Base-by-base conservation (phyloP, 2,888 invertebrate species). In the Andrena flavipes region DNA sequence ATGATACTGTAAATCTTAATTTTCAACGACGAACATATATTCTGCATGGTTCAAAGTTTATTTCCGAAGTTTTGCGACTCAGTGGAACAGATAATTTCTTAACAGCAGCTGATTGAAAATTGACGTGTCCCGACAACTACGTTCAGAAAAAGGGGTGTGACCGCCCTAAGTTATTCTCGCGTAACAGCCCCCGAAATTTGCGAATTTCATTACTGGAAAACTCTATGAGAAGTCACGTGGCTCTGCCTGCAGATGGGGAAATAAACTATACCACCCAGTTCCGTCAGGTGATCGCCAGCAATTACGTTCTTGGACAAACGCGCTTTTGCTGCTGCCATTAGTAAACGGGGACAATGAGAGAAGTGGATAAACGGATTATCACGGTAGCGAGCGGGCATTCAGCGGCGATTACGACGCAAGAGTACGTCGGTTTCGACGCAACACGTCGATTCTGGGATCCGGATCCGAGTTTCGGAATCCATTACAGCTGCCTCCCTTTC, bases 291-390 rank as follows among this genome's bases (percentile, higher is more conserved):
- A 83, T 82, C 82, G 62, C 51, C 49, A 49, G 16, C 82, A 77
- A 83, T 82, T 82, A 74, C 73, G 67, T 76, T 76, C 77, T 29
- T 10, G 82, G 35, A 70, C 62, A 83, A 76, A 81, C 76, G 49
- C 26, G 82, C 81, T 80, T 48, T 72, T 10, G 60, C 65, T 29
- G 59, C 49, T 56, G 29, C 60, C 59, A 62, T 76, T 69, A 62
- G 63, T n/a, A 54, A 80, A 69, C 62, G 59, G 35, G 75, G 59
- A 74, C 75, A 65, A 76, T 75, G 70, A 68, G 78, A 70, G 68
- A 79, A 69, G 69, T 33, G 76, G 35, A 80, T 80, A 84, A 84
- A 84, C 73, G 76, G 83, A 84, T 84, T 84, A 83, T 54, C 62
- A 48, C 48, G 23, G 56, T 73, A 70, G 59, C 54, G 73, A 80